Percentiles rank a stretch among this genome's conserved stretches.
These are phyloP conservation scores for Dysidea cf. avara DNA, from an alignment of 37 sponge, comb jelly and placozoan species.

Conservation along the genomic window DNA sequence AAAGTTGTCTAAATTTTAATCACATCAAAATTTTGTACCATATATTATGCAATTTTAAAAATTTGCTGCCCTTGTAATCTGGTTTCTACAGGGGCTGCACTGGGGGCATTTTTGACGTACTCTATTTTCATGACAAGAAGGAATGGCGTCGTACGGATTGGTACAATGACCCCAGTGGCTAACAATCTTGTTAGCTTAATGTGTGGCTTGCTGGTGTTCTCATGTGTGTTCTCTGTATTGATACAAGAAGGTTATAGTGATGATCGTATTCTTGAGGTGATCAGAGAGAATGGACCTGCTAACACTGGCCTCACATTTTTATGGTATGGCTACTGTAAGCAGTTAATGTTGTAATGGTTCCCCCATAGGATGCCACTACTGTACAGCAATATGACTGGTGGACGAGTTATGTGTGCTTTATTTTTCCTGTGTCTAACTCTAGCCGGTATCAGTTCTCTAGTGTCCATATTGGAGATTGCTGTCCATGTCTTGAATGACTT, in stretches of 20 bases:
- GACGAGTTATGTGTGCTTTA: slow-evolving; percentile 53
- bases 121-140: slow-evolving; percentile 76
- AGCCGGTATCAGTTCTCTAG: slow-evolving; percentile 84
- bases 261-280: slow-evolving; percentile 29
- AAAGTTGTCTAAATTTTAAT: too few species aligned
- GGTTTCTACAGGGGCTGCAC: slow-evolving; percentile 73
- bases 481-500: slow-evolving; percentile 68
- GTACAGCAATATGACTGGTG: slow-evolving; percentile 49
- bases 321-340: slow-evolving; percentile 43
- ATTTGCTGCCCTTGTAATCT: too few species aligned
- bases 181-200: slow-evolving; percentile 82
- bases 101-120: slow-evolving; percentile 71
- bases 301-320: slow-evolving; percentile 91
- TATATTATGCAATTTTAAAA: too few species aligned
- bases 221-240: slow-evolving; percentile 66
- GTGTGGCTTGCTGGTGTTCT: slow-evolving; percentile 76
- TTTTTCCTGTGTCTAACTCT: slow-evolving; percentile 80
- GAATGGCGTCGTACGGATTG: slow-evolving; percentile 78
- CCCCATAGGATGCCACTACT: slow-evolving; percentile 77
- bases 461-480: slow-evolving; percentile 63
- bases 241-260: slow-evolving; percentile 3
- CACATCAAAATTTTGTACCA: too few species aligned
- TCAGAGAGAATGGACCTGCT: slow-evolving; percentile 65
- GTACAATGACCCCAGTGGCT: slow-evolving; percentile 57
- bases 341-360: neutral